Evolutionary conservation across 2,113 vertebrate genomes (phyloP).

Genomic region (Misgurnus mizolepis): DNA sequence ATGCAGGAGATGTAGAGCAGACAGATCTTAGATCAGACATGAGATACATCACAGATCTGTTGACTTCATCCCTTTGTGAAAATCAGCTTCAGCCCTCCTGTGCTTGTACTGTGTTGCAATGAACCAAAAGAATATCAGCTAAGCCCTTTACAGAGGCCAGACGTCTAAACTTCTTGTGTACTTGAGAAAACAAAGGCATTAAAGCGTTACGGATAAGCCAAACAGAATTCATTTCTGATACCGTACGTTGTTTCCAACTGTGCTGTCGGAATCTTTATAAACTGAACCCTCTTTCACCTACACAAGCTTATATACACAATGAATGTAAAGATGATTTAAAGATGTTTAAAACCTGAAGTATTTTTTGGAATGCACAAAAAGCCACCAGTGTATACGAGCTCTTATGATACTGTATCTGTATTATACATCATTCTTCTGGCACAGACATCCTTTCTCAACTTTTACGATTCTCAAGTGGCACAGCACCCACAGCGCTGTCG

Average conservation of each 20-base stretch:
- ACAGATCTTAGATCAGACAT: not conserved
- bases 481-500: slow-evolving; percentile 33
- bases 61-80: too few species aligned
- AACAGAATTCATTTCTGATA: not conserved
- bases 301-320: not conserved
- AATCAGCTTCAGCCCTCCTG: not conserved
- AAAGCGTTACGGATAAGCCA: not conserved
- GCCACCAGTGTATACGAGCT: slow-evolving; percentile 18
- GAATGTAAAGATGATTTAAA: not conserved
- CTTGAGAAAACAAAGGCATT: not conserved
- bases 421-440: slow-evolving; percentile 48
- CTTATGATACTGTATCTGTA: slow-evolving; percentile 43
- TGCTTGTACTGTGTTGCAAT: not conserved
- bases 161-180: not conserved
- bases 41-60: not conserved
- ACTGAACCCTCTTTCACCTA: not conserved
- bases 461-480: slow-evolving; percentile 32
- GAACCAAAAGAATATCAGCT: not conserved
- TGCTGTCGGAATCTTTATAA: not conserved
- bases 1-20: not conserved
- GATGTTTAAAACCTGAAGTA: not conserved
- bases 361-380: slow-evolving; percentile 1
- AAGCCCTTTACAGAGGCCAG: not conserved
- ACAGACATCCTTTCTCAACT: slow-evolving; percentile 11
- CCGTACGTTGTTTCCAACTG: not conserved